Conservation (phyloP, 2,113 vertebrate genomes). For the Leptosomus discolor region DNA sequence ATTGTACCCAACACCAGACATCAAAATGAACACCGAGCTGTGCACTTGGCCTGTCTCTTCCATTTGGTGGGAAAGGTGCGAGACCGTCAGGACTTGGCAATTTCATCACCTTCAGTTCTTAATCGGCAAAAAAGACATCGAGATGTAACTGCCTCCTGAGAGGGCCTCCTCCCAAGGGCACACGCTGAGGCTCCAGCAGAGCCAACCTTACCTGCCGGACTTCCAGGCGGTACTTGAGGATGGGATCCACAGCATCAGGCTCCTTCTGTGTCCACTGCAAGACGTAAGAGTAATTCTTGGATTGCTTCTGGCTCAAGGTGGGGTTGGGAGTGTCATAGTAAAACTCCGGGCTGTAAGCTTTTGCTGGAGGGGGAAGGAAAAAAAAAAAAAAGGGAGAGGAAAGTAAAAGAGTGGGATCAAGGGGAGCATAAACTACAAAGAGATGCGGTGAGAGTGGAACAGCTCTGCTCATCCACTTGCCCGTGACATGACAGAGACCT, state of each 20-base stretch:
- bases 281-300: slow-evolving; percentile 92
- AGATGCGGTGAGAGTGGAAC: background rate
- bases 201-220: slow-evolving; percentile 82
- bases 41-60: background rate
- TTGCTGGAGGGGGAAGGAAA: slow-evolving; percentile 70
- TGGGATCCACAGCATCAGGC: slow-evolving; percentile 86
- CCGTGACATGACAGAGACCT: background rate
- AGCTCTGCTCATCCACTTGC: background rate
- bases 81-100: background rate
- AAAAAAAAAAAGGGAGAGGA: slow-evolving; percentile 6
- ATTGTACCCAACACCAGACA: background rate
- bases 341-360: slow-evolving; percentile 94
- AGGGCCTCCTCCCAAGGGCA: background rate
- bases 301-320: slow-evolving; percentile 87
- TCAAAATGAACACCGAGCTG: background rate
- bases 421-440: background rate
- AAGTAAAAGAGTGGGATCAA: background rate
- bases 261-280: slow-evolving; percentile 98
- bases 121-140: background rate
- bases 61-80: background rate
- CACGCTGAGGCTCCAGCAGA: background rate
- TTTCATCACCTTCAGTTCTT: background rate
- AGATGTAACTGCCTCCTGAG: background rate
- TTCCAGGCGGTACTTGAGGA: slow-evolving; percentile 90
- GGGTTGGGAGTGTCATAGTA: slow-evolving; percentile 97